These are phyloP conservation scores for Molossus molossus DNA, from an alignment of 2,797 vertebrate genomes.

Conservation along the genomic window DNA sequence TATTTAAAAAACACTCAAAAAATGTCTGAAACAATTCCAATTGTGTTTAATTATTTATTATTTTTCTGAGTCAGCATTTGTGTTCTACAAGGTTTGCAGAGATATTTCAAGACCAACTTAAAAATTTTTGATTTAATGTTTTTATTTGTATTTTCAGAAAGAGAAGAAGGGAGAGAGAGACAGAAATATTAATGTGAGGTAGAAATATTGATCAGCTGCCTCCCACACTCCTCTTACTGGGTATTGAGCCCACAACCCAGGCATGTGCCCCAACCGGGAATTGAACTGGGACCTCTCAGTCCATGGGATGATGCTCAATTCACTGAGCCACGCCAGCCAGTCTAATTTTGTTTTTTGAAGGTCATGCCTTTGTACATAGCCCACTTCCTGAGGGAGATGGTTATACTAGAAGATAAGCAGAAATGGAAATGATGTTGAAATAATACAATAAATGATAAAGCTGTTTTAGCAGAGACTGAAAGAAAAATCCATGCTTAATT, in stretches of 20 bases:
- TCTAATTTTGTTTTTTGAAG: constrained; percentile 85
- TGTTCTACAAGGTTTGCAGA: constrained; percentile 77
- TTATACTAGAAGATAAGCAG: constrained; percentile 81
- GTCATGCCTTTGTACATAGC: constrained; percentile 78
- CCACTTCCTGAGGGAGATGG: constrained; percentile 78
- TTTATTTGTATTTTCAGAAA: too few relatives aligned
- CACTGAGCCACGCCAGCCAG: too few relatives aligned
- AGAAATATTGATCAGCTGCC: too few relatives aligned
- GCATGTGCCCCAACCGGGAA: too few relatives aligned
- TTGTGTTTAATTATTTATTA: constrained; percentile 87
- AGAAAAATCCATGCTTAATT: constrained; percentile 59
- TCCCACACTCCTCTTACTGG: too few relatives aligned
- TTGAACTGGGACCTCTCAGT: too few relatives aligned
- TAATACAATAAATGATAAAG: constrained; percentile 66
- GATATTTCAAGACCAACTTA: too few relatives aligned
- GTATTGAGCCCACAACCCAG: too few relatives aligned
- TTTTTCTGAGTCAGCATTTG: constrained; percentile 75
- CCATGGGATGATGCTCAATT: too few relatives aligned
- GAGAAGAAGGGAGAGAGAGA: too few relatives aligned
- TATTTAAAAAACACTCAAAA: constrained; percentile 68
- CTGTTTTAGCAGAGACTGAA: constrained; percentile 75
- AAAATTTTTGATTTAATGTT: too few relatives aligned
- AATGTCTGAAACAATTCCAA: constrained; percentile 78
- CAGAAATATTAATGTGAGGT: too few relatives aligned
- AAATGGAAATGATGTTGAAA: constrained; percentile 85